Conservation (phyloP, 2,888 invertebrate species). For the Panorpa germanica region DNA sequence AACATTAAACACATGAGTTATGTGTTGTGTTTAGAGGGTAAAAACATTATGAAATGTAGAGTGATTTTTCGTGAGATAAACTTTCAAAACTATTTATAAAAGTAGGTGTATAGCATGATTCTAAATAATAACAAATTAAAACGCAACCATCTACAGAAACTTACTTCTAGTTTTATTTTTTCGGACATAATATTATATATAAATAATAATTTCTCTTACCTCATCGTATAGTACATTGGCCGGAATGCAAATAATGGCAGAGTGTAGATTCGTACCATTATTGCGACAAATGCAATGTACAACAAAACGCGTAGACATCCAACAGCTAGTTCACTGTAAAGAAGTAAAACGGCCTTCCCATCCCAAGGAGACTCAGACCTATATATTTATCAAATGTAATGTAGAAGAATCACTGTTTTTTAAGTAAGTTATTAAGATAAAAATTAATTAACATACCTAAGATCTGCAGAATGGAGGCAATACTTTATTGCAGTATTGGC, state of each 20-base stretch:
- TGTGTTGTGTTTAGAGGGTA: constrained; percentile 1
- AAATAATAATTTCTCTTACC: too few species aligned
- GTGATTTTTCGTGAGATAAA: too few species aligned
- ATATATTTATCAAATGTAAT: too few species aligned
- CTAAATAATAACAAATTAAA: too few species aligned
- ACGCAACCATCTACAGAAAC: too few species aligned
- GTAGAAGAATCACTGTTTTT: too few species aligned
- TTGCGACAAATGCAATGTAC: constrained; percentile 80
- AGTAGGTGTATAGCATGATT: too few species aligned
- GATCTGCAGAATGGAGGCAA: constrained; percentile 65
- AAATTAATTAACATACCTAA: constrained; percentile 36
- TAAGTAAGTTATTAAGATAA: constrained; percentile 3
- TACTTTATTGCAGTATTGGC: constrained; percentile 88
- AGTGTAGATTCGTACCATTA: constrained; percentile 95
- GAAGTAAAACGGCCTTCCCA: constrained; percentile 91
- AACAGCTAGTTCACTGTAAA: constrained; percentile 91
- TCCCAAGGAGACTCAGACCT: constrained; percentile 87
- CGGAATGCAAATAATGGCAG: constrained; percentile 95
- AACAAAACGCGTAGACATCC: constrained; percentile 71
- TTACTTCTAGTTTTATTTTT: too few species aligned
- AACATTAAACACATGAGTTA: constrained; percentile 3
- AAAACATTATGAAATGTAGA: too few species aligned
- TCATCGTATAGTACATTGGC: constrained; percentile 98
- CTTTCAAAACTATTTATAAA: too few species aligned
- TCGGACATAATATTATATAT: too few species aligned